Base-by-base conservation (phyloP, 1,140 invertebrate genomes). In the Diachasma alloeum region DNA sequence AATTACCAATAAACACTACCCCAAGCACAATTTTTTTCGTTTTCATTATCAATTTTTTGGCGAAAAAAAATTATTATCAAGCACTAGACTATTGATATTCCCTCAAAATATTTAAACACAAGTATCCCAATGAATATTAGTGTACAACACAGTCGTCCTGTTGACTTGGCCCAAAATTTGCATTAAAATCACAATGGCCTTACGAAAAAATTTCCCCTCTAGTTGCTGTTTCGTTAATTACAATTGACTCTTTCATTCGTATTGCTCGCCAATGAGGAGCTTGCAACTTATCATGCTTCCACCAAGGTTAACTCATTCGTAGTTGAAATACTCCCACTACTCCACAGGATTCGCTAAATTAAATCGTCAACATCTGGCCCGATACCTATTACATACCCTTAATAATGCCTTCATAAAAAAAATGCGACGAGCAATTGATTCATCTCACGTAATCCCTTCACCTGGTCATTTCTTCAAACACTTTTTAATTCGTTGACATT, bases 321-420 rank as follows among this genome's bases (percentile, higher is more conserved):
- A 31, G 31, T 22, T 8, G 19, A 56, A 56, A 17, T 56, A 53
- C 13, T 4, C 15, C 2, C 4, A 53, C 15, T 53, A 53, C 36
- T 75, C 6, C 3, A 24, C 46, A 75, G 24, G 42, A 48, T 68
- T 66, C 44, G 22, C 6, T 75, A 48, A 36, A 68, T 67, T 75
- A 69, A 75, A 75, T 31, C 66, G 66, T 69, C 74, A 75, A 73
- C 48, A 72, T 73, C 71, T 68, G 17, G 37, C 39, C 39, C 46
- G 72, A 46, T 22, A 69, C n/a, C 26, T 59, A 24, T 75, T 68
- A 17, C 17, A 11, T 42, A 31, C 22, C 37, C 37, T 24, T 31
- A 46, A n/a, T 72, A 48, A 48, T 53, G 39, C 24, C 26, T 72
- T 44, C 15, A 22, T 48, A 17, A 9, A 44, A 63, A 59, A 56